phyloP scores from a whole-genome alignment of 2,888 invertebrate species.

The Parochlus steinenii region DNA sequence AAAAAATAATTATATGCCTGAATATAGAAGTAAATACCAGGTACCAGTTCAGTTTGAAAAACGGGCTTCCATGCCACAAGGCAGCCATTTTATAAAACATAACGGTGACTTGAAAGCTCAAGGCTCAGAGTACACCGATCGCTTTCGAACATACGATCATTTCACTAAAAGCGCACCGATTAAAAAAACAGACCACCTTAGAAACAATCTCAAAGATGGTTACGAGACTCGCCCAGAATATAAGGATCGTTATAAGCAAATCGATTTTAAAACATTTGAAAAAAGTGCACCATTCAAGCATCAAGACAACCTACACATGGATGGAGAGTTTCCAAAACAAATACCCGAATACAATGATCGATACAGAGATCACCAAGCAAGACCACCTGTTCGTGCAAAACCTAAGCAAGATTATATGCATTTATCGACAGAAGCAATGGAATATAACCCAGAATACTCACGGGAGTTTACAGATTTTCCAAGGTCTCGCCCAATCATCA shows the following conservation, averaged over 20 bases:
- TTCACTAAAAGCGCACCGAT: constrained; percentile 29
- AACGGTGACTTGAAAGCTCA: constrained; percentile 25
- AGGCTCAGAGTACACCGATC: constrained; percentile 28
- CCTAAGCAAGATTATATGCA: constrained; percentile 26
- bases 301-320: constrained; percentile 23
- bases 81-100: constrained; percentile 24
- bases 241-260: constrained; percentile 24
- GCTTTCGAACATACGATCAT: constrained; percentile 27
- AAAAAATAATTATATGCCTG: constrained; percentile 19
- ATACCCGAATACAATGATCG: constrained; percentile 28
- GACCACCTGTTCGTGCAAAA: constrained; percentile 28
- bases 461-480: constrained; percentile 24
- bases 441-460: constrained; percentile 28
- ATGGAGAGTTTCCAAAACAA: constrained; percentile 25
- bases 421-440: constrained; percentile 26
- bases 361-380: constrained; percentile 27
- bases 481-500: constrained; percentile 25
- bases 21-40: constrained; percentile 26
- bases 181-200: constrained; percentile 26
- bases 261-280: constrained; percentile 20
- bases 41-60: constrained; percentile 25
- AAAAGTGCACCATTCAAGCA: constrained; percentile 16
- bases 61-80: constrained; percentile 29
- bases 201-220: constrained; percentile 22
- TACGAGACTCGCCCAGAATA: constrained; percentile 23